Evolutionary conservation across 2,797 vertebrate genomes (phyloP).

Genomic region (Triplophysa bombifrons): DNA sequence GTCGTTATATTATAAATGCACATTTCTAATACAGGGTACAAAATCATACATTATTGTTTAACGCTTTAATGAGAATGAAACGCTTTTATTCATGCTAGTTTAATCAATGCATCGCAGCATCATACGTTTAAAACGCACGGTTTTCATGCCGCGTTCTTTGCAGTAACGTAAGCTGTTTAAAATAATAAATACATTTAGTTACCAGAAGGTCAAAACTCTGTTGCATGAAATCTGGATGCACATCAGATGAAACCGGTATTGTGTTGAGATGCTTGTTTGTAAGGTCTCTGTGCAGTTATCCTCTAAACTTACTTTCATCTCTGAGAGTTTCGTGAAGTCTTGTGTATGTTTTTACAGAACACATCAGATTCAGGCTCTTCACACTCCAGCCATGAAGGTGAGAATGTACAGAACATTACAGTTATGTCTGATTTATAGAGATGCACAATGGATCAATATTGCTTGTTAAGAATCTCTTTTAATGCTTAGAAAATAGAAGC

Average conservation of each 20-base stretch:
- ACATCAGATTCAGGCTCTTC: constrained; percentile 69
- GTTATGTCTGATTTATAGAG: not conserved
- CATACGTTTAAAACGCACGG: not conserved
- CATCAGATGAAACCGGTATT: no score
- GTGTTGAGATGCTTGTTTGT: no score
- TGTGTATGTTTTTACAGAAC: not conserved
- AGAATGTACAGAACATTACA: not conserved
- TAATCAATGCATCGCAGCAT: not conserved
- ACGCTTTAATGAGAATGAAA: not conserved
- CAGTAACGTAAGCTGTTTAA: not conserved
- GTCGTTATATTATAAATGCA: not conserved
- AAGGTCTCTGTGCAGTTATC: no score
- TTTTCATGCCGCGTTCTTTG: not conserved
- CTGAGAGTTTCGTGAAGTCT: no score
- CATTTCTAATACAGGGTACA: not conserved
- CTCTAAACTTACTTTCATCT: no score
- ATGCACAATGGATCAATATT: not conserved
- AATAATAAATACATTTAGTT: not conserved
- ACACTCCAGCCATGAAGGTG: constrained; percentile 26
- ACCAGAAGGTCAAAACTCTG: not conserved
- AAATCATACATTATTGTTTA: not conserved
- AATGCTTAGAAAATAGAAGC: no score
- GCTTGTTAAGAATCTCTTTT: not conserved
- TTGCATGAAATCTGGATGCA: not conserved
- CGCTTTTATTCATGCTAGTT: not conserved